Conservation (phyloP, 2,797 vertebrate species). For the Enteromius argenteus region DNA sequence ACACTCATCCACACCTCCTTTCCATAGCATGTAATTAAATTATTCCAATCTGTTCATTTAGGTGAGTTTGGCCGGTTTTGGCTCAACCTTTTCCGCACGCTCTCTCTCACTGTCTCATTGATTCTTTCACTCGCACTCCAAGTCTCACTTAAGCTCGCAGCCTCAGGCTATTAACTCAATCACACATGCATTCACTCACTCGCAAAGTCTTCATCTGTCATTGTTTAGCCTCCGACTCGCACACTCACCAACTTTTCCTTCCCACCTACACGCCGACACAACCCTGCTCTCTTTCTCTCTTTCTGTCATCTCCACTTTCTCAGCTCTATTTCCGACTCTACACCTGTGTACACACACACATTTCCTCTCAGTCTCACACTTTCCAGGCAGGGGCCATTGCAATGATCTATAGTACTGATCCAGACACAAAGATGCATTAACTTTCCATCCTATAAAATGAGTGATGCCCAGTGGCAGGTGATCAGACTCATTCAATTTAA, state of each 20-base stretch:
- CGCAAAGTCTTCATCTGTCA: constrained; percentile 38
- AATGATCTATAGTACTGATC: constrained; percentile 63
- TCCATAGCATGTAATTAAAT: constrained; percentile 31
- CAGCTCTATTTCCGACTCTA: constrained; percentile 16
- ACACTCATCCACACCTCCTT: constrained; percentile 10
- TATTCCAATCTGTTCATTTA: constrained; percentile 27
- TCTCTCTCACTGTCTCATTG: constrained; percentile 28
- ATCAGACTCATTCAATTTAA: constrained; percentile 61
- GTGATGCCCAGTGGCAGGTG: constrained; percentile 63
- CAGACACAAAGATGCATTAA: constrained; percentile 68
- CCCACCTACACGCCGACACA: constrained; percentile 15
- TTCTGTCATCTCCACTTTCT: constrained; percentile 6
- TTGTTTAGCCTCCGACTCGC: constrained; percentile 20
- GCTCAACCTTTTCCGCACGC: constrained; percentile 23
- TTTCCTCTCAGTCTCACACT: constrained; percentile 1
- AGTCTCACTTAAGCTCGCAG: constrained; percentile 41
- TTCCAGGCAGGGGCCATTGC: constrained; percentile 49
- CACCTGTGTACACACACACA: constrained; percentile 30
- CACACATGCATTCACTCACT: constrained; percentile 44
- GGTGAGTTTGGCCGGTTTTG: constrained; percentile 25
- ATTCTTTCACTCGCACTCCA: constrained; percentile 19
- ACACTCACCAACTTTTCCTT: constrained; percentile 18
- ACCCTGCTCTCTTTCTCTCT: background rate
- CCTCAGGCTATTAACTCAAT: constrained; percentile 43
- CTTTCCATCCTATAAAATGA: constrained; percentile 65